Evolutionary conservation across 2,113 vertebrate species (phyloP), one percentile per base, ranked within the genome.

Genomic region (Mixornis gularis): DNA sequence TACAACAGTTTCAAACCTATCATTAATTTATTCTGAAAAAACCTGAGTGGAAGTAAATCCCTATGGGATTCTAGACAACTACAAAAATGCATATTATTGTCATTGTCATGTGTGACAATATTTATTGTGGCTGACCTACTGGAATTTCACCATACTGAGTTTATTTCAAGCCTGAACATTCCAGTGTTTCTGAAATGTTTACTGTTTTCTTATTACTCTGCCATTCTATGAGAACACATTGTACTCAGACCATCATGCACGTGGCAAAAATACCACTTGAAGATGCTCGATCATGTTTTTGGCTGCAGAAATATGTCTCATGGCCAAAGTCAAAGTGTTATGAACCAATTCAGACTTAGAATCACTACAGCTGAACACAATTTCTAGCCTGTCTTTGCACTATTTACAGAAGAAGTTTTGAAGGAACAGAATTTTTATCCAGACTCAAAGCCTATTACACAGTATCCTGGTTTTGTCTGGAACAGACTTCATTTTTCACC

Each of bases 201-300:
- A 15, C 7, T 72, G 21, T 69, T 69, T 55, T 15, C 20, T 51
- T 72, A 32, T 56, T 34, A 36, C 11, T 40, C 5, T 48, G 40
- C 9, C 12, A 44, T 70, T 62, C 60, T 18, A 8, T 70, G 30
- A n/a, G 24, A 85, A 36, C 8, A 62, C 18, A 15, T 32, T 62
- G 7, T 44, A 10, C 19, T 51, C 49, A 77, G 44, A 46, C 21
- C 51, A 41, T 25, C 22, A 7, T 11, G 8, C n/a, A 26, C 27
- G 12, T 17, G 60, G 24, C 13, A 89, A 49, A 86, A 40, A 18
- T 48, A 26, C 11, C 48, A 52, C 17, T 24, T 71, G 24, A 66
- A 68, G 21, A 29, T 49, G 34, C 24, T 71, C 0, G 0, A 4
- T 63, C 15, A 3, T 25, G 6, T 43, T 51, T 30, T 70, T 65